These are phyloP conservation scores for Enteromius radiatus DNA, from an alignment of 2,797 vertebrate species.

Conservation along the genomic window DNA sequence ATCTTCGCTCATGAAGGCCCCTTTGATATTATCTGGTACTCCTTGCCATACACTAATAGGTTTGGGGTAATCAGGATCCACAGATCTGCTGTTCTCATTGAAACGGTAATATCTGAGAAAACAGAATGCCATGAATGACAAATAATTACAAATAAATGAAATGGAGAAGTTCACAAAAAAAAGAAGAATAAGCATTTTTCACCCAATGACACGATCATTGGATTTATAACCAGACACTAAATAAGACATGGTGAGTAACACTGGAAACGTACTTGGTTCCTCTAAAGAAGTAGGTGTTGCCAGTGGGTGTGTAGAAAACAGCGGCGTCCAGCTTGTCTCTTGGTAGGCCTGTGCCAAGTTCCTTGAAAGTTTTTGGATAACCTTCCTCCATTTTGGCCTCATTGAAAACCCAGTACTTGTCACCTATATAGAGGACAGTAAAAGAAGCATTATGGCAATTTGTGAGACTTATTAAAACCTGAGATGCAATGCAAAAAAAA, in stretches of 20 bases:
- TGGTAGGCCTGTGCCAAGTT: constrained; percentile 85
- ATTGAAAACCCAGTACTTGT: constrained; percentile 89
- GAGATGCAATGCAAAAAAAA: background rate
- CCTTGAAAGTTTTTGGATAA: constrained; percentile 85
- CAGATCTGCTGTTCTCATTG: constrained; percentile 82
- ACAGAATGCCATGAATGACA: constrained; percentile 4
- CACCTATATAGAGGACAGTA: constrained; percentile 72
- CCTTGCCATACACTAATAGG: constrained; percentile 89
- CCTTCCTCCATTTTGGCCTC: constrained; percentile 87
- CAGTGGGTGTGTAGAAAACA: constrained; percentile 88
- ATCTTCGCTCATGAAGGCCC: constrained; percentile 88
- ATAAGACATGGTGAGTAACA: background rate
- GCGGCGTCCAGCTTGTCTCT: constrained; percentile 87
- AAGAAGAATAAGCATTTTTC: background rate
- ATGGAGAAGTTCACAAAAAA: background rate
- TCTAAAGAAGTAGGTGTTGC: constrained; percentile 92
- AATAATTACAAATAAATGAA: background rate
- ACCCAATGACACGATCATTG: background rate
- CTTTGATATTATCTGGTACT: constrained; percentile 85
- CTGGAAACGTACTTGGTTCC: constrained; percentile 84
- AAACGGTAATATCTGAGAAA: constrained; percentile 87
- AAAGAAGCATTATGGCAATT: background rate
- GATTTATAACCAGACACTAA: background rate
- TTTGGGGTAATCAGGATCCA: constrained; percentile 88
- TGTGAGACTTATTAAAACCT: background rate